phyloP scores from a whole-genome alignment of 1,140 invertebrate species.

The Varroa destructor region DNA sequence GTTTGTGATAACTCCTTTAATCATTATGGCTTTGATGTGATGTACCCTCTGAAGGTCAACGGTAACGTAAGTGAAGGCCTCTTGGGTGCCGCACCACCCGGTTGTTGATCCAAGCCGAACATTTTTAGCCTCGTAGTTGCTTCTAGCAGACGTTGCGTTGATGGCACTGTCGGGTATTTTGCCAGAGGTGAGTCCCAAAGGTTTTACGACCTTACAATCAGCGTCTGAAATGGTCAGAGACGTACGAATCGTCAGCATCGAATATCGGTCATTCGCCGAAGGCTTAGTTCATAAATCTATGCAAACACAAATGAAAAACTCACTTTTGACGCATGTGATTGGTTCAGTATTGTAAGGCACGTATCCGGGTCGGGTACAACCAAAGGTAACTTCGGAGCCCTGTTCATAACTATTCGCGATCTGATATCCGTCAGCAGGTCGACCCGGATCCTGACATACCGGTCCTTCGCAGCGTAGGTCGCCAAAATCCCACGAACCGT shows the following conservation, averaged over 20 bases:
- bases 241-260: slow-evolving; percentile 1
- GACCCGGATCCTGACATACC: slow-evolving; percentile 83
- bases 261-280: background rate
- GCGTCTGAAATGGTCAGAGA: slow-evolving; percentile 52
- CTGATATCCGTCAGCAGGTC: slow-evolving; percentile 78
- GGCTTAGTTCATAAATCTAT: background rate
- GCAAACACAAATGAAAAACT: background rate
- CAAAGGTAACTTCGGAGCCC: slow-evolving; percentile 73
- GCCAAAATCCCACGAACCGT: slow-evolving; percentile 91
- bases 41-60: slow-evolving; percentile 81
- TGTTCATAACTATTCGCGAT: slow-evolving; percentile 78
- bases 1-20: slow-evolving; percentile 76
- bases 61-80: slow-evolving; percentile 78
- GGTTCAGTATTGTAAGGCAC: slow-evolving; percentile 77
- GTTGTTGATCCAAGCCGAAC: slow-evolving; percentile 81
- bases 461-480: slow-evolving; percentile 87
- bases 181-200: slow-evolving; percentile 76
- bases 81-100: slow-evolving; percentile 80
- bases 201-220: slow-evolving; percentile 80
- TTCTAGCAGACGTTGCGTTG: slow-evolving; percentile 75
- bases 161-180: slow-evolving; percentile 87
- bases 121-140: slow-evolving; percentile 45
- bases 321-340: slow-evolving; percentile 59
- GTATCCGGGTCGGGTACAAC: slow-evolving; percentile 76
- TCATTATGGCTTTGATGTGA: slow-evolving; percentile 66